These are phyloP conservation scores for Aldabrachelys gigantea DNA, from an alignment of 2,113 vertebrate species.

Conservation along the genomic window DNA sequence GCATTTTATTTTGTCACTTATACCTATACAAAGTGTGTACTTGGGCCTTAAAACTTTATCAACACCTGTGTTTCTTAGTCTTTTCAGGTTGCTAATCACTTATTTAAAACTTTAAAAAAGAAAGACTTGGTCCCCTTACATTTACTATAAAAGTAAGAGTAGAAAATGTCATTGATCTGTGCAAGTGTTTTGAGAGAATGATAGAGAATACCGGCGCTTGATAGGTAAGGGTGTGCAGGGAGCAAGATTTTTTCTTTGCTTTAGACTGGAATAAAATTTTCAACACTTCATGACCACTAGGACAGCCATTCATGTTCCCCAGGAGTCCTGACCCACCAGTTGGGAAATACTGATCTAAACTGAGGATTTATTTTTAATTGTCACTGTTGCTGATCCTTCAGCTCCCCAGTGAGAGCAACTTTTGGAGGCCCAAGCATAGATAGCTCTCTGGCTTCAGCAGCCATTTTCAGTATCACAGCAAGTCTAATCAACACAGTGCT, in stretches of 20 bases:
- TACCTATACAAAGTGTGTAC: neutral
- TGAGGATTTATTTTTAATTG: neutral
- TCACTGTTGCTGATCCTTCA: neutral
- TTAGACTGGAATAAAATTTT: neutral
- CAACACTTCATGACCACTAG: neutral
- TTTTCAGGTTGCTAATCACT: slow-evolving; percentile 38
- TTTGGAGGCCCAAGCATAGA: neutral
- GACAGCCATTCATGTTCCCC: neutral
- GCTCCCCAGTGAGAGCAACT: neutral
- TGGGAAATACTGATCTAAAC: neutral
- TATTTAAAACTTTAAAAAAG: slow-evolving; percentile 9
- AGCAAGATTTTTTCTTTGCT: neutral
- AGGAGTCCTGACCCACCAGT: neutral
- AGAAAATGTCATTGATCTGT: neutral
- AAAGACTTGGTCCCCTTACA: neutral
- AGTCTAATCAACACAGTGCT: neutral
- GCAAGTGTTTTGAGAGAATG: slow-evolving; percentile 15
- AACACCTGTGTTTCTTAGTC: slow-evolving; percentile 33
- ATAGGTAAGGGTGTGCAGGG: neutral
- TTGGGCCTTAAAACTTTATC: slow-evolving; percentile 28
- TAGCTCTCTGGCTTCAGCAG: neutral
- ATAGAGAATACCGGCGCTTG: slow-evolving; percentile 38
- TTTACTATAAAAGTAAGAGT: neutral
- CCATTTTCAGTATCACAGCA: neutral
- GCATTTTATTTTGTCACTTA: neutral